Conservation (phyloP, 1,140 invertebrate genomes). For the Megalopta genalis region DNA sequence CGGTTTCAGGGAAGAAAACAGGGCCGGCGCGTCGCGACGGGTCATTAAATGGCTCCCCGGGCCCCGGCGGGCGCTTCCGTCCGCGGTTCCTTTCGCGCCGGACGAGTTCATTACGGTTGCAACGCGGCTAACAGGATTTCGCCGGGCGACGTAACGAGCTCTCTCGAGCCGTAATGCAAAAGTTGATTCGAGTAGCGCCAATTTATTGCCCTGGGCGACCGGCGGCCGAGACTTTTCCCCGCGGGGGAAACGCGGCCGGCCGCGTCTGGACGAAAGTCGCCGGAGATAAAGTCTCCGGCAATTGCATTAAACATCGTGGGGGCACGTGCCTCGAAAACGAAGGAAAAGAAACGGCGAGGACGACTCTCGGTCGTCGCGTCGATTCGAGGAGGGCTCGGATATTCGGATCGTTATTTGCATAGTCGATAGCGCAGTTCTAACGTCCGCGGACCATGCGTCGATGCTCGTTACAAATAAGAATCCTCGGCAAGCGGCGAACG, state of each 20-base stretch:
- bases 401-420: neutral
- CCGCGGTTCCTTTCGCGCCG: neutral
- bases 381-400: neutral
- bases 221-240: slow-evolving; percentile 7
- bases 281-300: slow-evolving; percentile 19
- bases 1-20: neutral
- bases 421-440: no score
- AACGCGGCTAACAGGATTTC: slow-evolving; percentile 57
- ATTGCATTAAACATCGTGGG: slow-evolving; percentile 27
- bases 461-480: no score
- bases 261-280: neutral
- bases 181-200: slow-evolving; percentile 59
- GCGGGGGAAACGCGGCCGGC: neutral
- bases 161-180: slow-evolving; percentile 57
- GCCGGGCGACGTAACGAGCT: slow-evolving; percentile 49
- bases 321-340: neutral
- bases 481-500: no score
- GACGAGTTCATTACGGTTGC: slow-evolving; percentile 60
- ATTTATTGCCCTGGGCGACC: slow-evolving; percentile 26
- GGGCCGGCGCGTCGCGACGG: neutral
- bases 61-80: neutral
- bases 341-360: neutral
- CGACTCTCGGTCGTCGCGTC: neutral
- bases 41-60: neutral
- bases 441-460: no score